Evolutionary conservation across 2,888 invertebrate genomes (phyloP), one percentile per base, ranked within the genome.

Genomic region (Thalpophila matura): DNA sequence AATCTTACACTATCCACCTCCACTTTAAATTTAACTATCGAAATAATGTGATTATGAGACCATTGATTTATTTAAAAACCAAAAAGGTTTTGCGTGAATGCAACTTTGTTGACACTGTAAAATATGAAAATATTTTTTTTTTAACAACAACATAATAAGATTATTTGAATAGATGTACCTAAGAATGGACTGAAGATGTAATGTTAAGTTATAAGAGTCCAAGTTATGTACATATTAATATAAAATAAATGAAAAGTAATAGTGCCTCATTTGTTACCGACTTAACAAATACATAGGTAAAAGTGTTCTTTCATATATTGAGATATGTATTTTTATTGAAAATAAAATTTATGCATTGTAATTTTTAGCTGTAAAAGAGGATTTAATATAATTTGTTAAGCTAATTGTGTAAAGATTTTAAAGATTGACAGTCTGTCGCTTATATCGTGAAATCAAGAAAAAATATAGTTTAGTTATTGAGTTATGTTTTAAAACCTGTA

Each of bases 191-290:
- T 89, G 90, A 87, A 83, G 80, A 81, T 85, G 77, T 85, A 84
- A 83, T 84, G 78, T 85, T 79, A 83, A 83, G 83, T 84, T 84
- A 80, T 33, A 79, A 75, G 79, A 84, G 85, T 86, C 86, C 85
- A 87, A 85, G 74, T 77, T 80, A 70, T 83, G 83, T 84, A 84
- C 77, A 84, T 82, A 81, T 74, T 83, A 86, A 74, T 79, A 76
- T 80, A 74, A n/a, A 72, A 81, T 77, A 82, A 79, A 79, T 81
- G 67, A 75, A 78, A 80, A 81, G 69, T 77, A 89, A 91, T 89
- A 90, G 94, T 94, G 94, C 94, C 94, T 95, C 94, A 89, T 89
- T 86, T 83, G 94, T 95, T 95, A 95, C 94, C 94, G 92, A 91
- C 79, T 85, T 87, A 89, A 89, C 86, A 90, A 89, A 89, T 86